Evolutionary conservation across 2,113 vertebrate species (phyloP).

Genomic region (Nasalis larvatus): DNA sequence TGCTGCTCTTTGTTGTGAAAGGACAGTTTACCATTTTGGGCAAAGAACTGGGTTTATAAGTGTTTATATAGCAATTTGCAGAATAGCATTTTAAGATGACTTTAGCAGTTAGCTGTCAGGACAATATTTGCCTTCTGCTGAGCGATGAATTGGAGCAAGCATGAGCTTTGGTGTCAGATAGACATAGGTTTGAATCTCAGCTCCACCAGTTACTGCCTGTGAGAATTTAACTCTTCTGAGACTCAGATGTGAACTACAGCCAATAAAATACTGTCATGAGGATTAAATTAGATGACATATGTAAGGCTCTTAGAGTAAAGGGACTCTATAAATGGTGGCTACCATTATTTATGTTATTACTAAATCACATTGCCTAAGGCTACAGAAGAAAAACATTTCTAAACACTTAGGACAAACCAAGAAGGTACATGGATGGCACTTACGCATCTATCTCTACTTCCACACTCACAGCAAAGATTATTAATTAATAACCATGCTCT

Average conservation of each 20-base stretch:
- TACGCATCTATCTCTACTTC: background rate
- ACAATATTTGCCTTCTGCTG: constrained; percentile 44
- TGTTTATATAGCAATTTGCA: constrained; percentile 71
- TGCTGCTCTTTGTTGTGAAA: constrained; percentile 68
- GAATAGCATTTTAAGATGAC: constrained; percentile 59
- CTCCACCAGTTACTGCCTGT: background rate
- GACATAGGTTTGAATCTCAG: constrained; percentile 34
- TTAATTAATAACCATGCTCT: background rate
- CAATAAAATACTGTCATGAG: constrained; percentile 19
- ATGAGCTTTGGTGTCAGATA: background rate
- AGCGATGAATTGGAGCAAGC: background rate
- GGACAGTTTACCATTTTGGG: constrained; percentile 69
- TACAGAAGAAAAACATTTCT: constrained; percentile 35
- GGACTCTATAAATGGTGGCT: background rate
- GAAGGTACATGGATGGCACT: background rate
- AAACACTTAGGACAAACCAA: background rate
- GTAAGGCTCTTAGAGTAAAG: background rate
- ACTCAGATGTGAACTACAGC: background rate
- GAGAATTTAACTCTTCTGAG: constrained; percentile 8
- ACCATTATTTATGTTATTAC: constrained; percentile 33
- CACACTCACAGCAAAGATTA: background rate
- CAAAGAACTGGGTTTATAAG: constrained; percentile 61
- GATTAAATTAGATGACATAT: constrained; percentile 7
- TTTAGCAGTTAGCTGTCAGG: constrained; percentile 41
- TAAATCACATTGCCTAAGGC: background rate